Conservation (phyloP, 2,113 vertebrate genomes). For the Centropristis striata region DNA sequence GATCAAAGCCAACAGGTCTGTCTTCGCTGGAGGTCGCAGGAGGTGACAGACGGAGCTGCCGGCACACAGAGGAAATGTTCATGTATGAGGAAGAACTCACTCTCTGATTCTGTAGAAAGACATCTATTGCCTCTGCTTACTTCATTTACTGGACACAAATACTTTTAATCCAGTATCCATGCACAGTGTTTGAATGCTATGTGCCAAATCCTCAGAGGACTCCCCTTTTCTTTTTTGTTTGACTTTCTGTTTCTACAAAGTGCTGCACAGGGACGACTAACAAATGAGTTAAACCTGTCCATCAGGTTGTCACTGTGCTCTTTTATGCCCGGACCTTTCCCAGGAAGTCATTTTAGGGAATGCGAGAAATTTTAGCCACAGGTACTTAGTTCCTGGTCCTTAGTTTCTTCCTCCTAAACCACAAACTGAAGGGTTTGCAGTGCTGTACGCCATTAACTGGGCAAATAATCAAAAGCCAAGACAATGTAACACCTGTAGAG, state of each 20-base stretch:
- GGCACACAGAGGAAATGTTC: constrained; percentile 12
- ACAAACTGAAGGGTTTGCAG: not conserved
- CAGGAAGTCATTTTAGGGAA: constrained; percentile 5
- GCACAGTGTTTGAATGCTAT: not conserved
- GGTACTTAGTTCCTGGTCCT: not conserved
- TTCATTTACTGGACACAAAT: not conserved
- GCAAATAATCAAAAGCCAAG: not conserved
- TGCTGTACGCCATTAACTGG: too few species aligned
- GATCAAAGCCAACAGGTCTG: constrained; percentile 67
- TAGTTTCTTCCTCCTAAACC: not conserved
- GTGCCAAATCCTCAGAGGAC: not conserved
- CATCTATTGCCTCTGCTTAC: not conserved
- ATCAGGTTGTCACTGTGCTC: constrained; percentile 6
- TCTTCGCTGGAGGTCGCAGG: constrained; percentile 55
- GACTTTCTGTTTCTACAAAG: constrained; percentile 2
- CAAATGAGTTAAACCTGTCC: constrained; percentile 61
- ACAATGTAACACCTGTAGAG: not conserved
- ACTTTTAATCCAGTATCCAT: too few species aligned
- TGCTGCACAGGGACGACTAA: not conserved
- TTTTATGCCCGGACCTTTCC: not conserved
- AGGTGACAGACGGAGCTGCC: constrained; percentile 38
- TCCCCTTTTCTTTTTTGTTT: constrained; percentile 7
- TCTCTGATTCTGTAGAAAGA: not conserved
- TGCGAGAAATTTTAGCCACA: not conserved
- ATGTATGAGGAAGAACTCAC: not conserved